Percentiles rank a stretch among this genome's conserved stretches.
These are phyloP conservation scores for Ptilorrhoa leucosticta DNA, from an alignment of 2,113 vertebrate genomes.

Conservation along the genomic window DNA sequence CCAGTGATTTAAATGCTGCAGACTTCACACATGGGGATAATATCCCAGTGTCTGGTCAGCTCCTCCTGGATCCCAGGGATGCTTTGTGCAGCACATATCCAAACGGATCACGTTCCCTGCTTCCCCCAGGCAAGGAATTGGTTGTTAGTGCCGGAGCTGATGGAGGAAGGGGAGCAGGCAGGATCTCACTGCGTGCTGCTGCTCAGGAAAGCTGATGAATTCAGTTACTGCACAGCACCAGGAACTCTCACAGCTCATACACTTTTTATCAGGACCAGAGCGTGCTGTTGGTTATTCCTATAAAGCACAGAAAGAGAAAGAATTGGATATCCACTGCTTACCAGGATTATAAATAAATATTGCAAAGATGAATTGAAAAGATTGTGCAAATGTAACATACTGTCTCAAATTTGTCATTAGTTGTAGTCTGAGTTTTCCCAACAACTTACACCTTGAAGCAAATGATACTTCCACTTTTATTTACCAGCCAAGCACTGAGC, in stretches of 20 bases:
- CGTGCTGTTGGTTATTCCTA: accelerated
- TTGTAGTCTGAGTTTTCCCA: not conserved
- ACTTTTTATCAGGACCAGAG: not conserved
- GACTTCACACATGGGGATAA: not conserved
- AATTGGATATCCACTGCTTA: not conserved
- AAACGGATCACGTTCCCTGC: not conserved
- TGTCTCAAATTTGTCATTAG: not conserved
- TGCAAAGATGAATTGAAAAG: not conserved
- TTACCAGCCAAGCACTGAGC: not conserved
- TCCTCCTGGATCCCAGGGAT: not conserved
- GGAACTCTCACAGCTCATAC: not conserved
- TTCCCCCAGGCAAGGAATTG: not conserved
- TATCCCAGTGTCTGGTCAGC: not conserved
- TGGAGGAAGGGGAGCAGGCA: not conserved
- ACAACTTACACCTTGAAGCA: not conserved
- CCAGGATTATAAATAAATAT: not conserved
- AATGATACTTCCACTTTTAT: not conserved
- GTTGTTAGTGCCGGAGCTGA: not conserved
- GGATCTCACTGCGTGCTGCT: not conserved
- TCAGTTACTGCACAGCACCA: not conserved
- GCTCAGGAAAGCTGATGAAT: not conserved
- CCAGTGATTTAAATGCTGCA: not conserved
- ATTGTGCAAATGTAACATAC: not conserved
- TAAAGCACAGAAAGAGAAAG: not conserved
- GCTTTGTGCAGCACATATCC: not conserved